Conservation (phyloP, 2,888 invertebrate genomes). For the Hydrotaea cyrtoneurina region DNA sequence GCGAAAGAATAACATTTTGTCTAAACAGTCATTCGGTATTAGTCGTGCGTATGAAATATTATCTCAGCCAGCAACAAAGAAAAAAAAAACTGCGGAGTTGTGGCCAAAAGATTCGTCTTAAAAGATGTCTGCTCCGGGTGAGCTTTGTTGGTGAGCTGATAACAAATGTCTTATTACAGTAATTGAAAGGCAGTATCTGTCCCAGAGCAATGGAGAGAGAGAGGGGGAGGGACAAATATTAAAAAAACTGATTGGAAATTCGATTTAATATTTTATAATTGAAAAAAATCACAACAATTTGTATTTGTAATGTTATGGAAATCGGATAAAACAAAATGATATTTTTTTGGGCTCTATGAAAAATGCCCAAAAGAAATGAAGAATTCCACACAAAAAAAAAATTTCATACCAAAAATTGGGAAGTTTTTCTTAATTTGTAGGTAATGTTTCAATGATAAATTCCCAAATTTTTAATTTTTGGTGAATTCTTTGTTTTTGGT, state of each 20-base stretch:
- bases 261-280: too few relatives aligned
- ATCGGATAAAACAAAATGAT: too few relatives aligned
- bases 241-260: background rate
- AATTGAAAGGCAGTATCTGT: slow-evolving; percentile 34
- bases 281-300: too few relatives aligned
- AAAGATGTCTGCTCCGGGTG: slow-evolving; percentile 52
- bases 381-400: too few relatives aligned
- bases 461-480: too few relatives aligned
- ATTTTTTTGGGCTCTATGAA: too few relatives aligned
- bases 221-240: background rate
- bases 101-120: slow-evolving; percentile 48
- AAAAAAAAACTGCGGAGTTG: background rate
- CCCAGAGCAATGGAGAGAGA: background rate
- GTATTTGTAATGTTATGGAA: too few relatives aligned
- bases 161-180: slow-evolving; percentile 48
- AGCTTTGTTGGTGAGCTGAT: slow-evolving; percentile 39
- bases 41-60: slow-evolving; percentile 56
- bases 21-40: background rate
- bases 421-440: too few relatives aligned
- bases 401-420: too few relatives aligned
- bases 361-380: too few relatives aligned
- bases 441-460: too few relatives aligned
- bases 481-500: too few relatives aligned
- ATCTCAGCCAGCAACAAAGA: background rate
- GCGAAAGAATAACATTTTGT: background rate